Evolutionary conservation across 2,113 vertebrate species (phyloP).

Genomic region (Smithornis capensis): DNA sequence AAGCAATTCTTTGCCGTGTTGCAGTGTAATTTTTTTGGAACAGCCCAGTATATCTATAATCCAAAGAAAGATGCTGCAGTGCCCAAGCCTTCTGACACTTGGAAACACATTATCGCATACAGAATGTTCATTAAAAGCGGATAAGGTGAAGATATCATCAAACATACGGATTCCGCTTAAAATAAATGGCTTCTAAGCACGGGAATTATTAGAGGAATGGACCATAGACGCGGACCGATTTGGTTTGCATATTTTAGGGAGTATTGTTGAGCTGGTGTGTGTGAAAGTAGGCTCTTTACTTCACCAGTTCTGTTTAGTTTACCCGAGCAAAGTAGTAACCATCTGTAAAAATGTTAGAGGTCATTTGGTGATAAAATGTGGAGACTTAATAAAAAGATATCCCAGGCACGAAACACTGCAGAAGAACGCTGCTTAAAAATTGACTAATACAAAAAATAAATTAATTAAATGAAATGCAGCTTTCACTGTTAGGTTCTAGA

Average conservation of each 20-base stretch:
- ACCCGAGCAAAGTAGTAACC: slow-evolving; percentile 4
- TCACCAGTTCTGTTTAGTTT: background rate
- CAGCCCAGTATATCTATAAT: background rate
- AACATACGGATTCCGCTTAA: background rate
- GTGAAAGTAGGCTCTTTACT: background rate
- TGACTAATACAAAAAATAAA: background rate
- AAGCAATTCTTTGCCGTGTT: background rate
- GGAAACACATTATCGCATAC: background rate
- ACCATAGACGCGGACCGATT: background rate
- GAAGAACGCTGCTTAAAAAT: slow-evolving; percentile 23
- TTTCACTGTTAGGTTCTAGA: slow-evolving; percentile 53
- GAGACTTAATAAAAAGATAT: slow-evolving; percentile 2
- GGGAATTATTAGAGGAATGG: background rate
- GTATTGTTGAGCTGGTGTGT: background rate
- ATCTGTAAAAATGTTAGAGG: slow-evolving; percentile 8
- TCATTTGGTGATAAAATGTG: slow-evolving; percentile 17
- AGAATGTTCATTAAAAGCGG: slow-evolving; percentile 25
- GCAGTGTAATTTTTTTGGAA: background rate
- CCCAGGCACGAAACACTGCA: slow-evolving; percentile 23
- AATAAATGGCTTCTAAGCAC: background rate
- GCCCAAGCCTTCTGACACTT: background rate
- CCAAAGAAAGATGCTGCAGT: background rate
- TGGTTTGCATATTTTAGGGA: background rate
- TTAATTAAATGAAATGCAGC: background rate
- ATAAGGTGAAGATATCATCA: slow-evolving; percentile 28